phyloP scores from a whole-genome alignment of 1,140 invertebrate genomes.

The Tetranychus cinnabarinus region DNA sequence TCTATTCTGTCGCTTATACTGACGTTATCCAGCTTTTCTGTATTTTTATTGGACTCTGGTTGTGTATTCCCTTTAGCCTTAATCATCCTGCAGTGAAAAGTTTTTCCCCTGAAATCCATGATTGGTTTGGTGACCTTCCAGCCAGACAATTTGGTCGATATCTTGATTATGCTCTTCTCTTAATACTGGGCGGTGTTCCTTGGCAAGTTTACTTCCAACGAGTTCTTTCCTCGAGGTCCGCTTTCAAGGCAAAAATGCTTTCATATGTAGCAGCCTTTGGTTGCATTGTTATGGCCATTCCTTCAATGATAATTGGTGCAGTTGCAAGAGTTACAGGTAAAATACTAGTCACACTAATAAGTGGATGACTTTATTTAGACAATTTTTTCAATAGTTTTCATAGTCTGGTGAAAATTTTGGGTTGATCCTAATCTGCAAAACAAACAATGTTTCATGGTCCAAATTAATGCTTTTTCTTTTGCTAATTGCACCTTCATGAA shows the following conservation, averaged over 20 bases:
- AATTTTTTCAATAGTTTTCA: too few species aligned
- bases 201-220: conserved; percentile 99
- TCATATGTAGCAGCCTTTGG: conserved; percentile 90
- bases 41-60: conserved; percentile 92
- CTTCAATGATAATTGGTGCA: conserved; percentile 81
- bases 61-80: conserved; percentile 91
- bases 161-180: conserved; percentile 64
- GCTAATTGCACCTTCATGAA: background rate
- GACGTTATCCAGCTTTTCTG: conserved; percentile 92
- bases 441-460: too few species aligned
- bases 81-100: conserved; percentile 51
- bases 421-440: too few species aligned
- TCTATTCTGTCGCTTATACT: conserved; percentile 94
- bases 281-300: conserved; percentile 86
- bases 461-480: background rate
- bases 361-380: background rate
- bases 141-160: conserved; percentile 52
- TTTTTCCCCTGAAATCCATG: conserved; percentile 49
- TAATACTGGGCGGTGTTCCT: conserved; percentile 90
- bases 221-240: conserved; percentile 82
- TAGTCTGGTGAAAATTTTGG: too few species aligned
- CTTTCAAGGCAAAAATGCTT: conserved; percentile 65
- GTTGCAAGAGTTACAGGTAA: conserved; percentile 70
- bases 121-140: conserved; percentile 62
- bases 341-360: conserved; percentile 14